Conservation (phyloP, 1,140 invertebrate species). For the Apis florea region DNA sequence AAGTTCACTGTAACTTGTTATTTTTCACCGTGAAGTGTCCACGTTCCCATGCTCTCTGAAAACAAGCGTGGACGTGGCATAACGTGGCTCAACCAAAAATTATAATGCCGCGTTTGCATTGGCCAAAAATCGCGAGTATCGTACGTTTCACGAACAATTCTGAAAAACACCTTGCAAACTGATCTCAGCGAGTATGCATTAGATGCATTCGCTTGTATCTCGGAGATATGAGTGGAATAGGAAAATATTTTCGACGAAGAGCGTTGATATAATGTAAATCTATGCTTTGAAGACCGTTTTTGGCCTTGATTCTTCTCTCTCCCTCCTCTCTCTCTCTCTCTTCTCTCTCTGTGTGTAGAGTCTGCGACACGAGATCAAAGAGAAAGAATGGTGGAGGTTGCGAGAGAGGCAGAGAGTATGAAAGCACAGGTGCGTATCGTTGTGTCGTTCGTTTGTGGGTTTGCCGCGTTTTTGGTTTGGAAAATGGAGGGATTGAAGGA, state of each 20-base stretch:
- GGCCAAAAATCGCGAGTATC: too few species aligned
- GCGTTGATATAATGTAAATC: conserved; percentile 40
- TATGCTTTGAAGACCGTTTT: conserved; percentile 57
- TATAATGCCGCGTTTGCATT: too few species aligned
- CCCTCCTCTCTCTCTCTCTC: neutral
- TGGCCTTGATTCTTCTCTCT: neutral
- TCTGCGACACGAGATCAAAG: conserved; percentile 54
- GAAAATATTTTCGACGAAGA: conserved; percentile 49
- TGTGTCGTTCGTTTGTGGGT: conserved; percentile 40
- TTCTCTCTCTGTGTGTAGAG: neutral
- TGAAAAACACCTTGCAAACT: too few species aligned
- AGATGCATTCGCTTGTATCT: too few species aligned
- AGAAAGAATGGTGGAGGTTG: conserved; percentile 23
- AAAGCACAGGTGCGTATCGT: conserved; percentile 52
- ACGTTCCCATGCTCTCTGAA: too few species aligned
- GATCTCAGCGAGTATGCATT: too few species aligned
- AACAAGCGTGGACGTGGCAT: too few species aligned
- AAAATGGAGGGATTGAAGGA: neutral
- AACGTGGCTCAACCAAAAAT: too few species aligned
- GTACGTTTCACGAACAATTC: too few species aligned
- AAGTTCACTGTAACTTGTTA: too few species aligned
- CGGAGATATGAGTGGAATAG: conserved; percentile 36
- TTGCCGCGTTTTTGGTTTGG: conserved; percentile 25
- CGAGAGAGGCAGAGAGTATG: conserved; percentile 1
- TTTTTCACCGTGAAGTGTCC: too few species aligned